Evolutionary conservation across 2,888 invertebrate genomes (phyloP), one percentile per base, ranked within the genome.

Genomic region (Pseudococcus viburni): DNA sequence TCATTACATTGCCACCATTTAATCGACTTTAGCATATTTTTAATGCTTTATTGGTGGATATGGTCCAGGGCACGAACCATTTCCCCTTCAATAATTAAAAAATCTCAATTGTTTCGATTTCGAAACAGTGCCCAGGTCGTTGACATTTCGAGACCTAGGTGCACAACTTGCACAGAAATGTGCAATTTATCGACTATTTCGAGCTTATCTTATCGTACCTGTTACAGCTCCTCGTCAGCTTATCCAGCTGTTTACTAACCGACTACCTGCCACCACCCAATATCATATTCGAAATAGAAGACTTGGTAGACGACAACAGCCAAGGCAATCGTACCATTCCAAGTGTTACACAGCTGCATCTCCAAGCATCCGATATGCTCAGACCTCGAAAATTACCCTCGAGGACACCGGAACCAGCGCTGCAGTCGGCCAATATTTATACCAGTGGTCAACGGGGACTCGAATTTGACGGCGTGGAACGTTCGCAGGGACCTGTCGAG

Each of bases 171-270:
- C 12, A 8, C 0, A 51, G 12, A 51, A 51, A 6, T 15, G 4
- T 12, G 3, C 15, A 15, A 51, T 15, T 51, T 11, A 12, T 51
- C 11, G 15, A 8, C 48, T 51, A 9, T 8, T 51, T 51, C 26
- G 73, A 73, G 22, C 64, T 64, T 22, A 64, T 22, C 22, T n/a
- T 11, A 68, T 64, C 68, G 64, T 9, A 68, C 26, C 8, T 64
- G 11, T 64, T 64, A 64, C 55, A 88, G 88, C 59, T 88, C 48
- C 55, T 88, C 17, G 88, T 88, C 48, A 88, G 88, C 83, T 7
- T 88, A 33, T 88, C 77, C 51, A 88, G 80, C 83, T 88, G 88
- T 42, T 33, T 88, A 26, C 88, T 88, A 33, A 88, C 88, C 26
- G 88, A 88, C 83, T 59, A 59, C 80, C 59, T 88, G 15, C 88